Evolutionary conservation across 2,113 vertebrate genomes (phyloP), one percentile per base, ranked within the genome.

Genomic region (Talpa occidentalis): DNA sequence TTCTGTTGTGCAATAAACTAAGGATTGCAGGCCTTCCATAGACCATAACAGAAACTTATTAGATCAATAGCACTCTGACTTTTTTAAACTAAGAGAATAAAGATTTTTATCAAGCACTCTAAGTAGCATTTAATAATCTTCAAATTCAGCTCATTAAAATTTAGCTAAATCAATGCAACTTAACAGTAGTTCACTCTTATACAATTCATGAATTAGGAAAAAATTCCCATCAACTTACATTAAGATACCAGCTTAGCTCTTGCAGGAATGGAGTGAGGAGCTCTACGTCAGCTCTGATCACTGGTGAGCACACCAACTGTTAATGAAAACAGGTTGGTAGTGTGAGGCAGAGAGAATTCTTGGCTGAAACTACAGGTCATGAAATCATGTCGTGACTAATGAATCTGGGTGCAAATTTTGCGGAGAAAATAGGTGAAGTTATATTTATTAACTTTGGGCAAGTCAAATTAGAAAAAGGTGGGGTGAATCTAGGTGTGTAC

Each of bases 51-150:
- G 52, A 22, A 91, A 44, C 64, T 44, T 74, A 69, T 5, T 89
- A 52, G 59, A 40, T 89, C 22, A 77, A 19, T 28, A 42, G 21
- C 56, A 82, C 60, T 4, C 10, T 44, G 10, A 47, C 2, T 49
- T 82, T 70, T 87, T 64, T 54, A 84, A 90, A 87, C 17, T 64
- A n/a, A 92, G 54, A 90, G 44, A 95, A 37, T 44, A 42, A 90
- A 88, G 49, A 56, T 73, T 88, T 91, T 90, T 90, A 76, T 88
- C 72, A 88, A 83, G 37, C 26, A 67, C 19, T 77, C 1, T 59
- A 84, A 67, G 32, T 49, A 84, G 26, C 16, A 69, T 87, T 88
- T 37, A 76, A 49, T 80, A 87, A 94, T 95, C 66, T 92, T 90
- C 69, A 84, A 87, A 76, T 92, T 93, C 15, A 74, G 30, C 70